Conservation (phyloP, 2,888 invertebrate genomes). For the Drosophila pegasa region DNA sequence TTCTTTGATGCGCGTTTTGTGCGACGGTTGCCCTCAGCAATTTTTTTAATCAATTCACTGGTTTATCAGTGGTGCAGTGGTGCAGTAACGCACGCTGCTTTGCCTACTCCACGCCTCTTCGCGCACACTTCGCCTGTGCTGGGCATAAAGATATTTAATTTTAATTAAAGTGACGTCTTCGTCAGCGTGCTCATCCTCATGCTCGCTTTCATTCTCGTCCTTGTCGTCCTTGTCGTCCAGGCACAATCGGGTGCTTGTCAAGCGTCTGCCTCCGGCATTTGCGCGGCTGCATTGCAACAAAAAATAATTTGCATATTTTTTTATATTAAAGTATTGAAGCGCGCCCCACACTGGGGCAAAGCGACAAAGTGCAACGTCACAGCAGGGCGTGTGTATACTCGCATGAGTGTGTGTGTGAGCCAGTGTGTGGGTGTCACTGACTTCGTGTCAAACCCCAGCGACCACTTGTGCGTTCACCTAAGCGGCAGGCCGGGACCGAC, state of each 20-base stretch:
- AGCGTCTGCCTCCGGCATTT: conserved; percentile 38
- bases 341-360: conserved; percentile 61
- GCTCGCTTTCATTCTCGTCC: neutral
- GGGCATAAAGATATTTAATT: conserved; percentile 67
- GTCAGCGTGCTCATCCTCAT: conserved; percentile 7
- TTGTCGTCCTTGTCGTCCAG: conserved; percentile 3
- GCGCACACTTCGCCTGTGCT: conserved; percentile 30
- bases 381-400: conserved; percentile 8
- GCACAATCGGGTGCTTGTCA: conserved; percentile 16
- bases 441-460: conserved; percentile 60
- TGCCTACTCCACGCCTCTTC: neutral
- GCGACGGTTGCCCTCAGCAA: conserved; percentile 31
- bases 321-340: conserved; percentile 72
- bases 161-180: conserved; percentile 64
- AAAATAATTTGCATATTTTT: conserved; percentile 71
- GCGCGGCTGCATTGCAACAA: conserved; percentile 42
- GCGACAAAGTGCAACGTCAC: conserved; percentile 32
- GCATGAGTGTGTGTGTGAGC: conserved; percentile 4
- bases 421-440: conserved; percentile 25
- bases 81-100: conserved; percentile 1
- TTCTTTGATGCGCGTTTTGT: conserved; percentile 43
- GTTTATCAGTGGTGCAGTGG: conserved; percentile 29
- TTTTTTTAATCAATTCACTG: conserved; percentile 55
- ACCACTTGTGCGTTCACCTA: conserved; percentile 72
- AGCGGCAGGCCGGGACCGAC: conserved; percentile 65